Conservation (phyloP, 2,888 invertebrate genomes). For the Tenthredo distinguenda region DNA sequence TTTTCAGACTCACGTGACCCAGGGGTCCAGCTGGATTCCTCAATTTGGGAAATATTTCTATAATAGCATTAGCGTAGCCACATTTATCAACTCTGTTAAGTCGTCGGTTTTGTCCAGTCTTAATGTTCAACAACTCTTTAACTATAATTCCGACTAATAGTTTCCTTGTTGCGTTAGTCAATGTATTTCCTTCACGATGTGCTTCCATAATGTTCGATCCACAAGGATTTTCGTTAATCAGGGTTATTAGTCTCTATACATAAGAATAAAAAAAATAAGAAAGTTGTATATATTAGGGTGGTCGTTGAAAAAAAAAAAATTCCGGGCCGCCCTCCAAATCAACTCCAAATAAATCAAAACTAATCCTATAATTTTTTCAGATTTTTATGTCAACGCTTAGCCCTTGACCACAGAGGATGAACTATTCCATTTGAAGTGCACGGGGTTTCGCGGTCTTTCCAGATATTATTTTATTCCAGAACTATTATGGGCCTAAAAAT, state of each 20-base stretch:
- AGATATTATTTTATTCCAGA: no score
- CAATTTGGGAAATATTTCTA: background rate
- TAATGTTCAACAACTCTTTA: background rate
- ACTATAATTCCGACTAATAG: background rate
- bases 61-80: background rate
- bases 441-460: no score
- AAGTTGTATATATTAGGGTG: background rate
- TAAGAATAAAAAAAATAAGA: background rate
- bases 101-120: background rate
- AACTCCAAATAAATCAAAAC: no score
- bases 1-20: background rate
- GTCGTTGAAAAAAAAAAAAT: no score
- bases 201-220: background rate
- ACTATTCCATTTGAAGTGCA: no score
- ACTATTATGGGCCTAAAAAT: no score
- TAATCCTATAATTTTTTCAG: no score
- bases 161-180: background rate
- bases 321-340: no score
- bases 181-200: background rate
- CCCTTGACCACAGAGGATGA: no score
- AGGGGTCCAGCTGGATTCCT: background rate
- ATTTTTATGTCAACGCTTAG: no score
- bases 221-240: conserved; percentile 1
- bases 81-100: background rate
- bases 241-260: background rate